A percentile compares a stretch with the other conserved stretches of the same genome.
These are phyloP conservation scores for Vimba vimba DNA, from an alignment of 2,113 vertebrate genomes.

Conservation along the genomic window DNA sequence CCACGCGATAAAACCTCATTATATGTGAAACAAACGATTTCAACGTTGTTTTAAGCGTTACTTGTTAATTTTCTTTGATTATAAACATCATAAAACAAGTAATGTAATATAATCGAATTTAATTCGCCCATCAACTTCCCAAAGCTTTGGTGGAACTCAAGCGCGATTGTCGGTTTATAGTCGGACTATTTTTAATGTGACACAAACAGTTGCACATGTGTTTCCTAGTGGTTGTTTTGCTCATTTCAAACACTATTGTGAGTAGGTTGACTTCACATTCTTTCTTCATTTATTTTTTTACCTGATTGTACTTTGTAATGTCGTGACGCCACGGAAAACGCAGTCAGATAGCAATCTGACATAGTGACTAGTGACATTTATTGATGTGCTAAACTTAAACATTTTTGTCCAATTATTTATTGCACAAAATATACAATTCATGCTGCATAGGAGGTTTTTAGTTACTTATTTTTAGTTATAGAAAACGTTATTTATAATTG, in stretches of 20 bases:
- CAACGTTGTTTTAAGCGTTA: background rate
- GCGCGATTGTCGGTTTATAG: background rate
- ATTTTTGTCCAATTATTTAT: background rate
- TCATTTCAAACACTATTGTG: background rate
- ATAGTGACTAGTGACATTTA: background rate
- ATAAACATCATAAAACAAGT: background rate
- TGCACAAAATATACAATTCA: background rate
- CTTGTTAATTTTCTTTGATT: background rate
- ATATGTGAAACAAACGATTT: background rate
- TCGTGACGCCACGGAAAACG: background rate
- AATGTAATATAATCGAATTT: too few species aligned
- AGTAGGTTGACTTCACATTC: background rate
- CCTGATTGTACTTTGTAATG: background rate
- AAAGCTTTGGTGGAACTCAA: constrained; percentile 4
- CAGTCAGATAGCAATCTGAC: background rate
- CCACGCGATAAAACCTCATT: too few species aligned
- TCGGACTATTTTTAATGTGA: constrained; percentile 47
- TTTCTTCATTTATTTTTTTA: background rate
- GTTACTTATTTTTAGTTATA: background rate
- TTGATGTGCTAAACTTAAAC: too few species aligned
- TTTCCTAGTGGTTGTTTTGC: background rate
- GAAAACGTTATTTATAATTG: background rate
- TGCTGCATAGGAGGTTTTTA: background rate
- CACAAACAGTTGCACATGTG: constrained; percentile 42
- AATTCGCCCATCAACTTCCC: too few species aligned